These are phyloP conservation scores for Motacilla tschutschensis DNA, from an alignment of 2,113 vertebrate species.

Conservation along the genomic window DNA sequence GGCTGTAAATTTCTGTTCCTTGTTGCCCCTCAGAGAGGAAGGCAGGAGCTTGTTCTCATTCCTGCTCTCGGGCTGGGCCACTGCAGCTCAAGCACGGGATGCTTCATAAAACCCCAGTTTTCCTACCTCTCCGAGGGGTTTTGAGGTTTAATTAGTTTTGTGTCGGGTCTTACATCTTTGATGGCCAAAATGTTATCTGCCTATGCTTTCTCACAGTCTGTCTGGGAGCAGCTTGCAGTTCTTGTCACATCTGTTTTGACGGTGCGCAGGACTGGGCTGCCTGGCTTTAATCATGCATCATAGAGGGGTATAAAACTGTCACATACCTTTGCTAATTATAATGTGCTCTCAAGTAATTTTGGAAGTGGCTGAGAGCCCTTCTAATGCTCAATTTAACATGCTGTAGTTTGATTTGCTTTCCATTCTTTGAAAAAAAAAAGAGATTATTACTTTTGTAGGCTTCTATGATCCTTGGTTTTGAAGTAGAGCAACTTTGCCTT, in stretches of 20 bases:
- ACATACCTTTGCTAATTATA: constrained; percentile 67
- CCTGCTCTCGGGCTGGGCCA: not conserved
- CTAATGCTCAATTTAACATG: constrained; percentile 22
- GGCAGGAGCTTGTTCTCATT: not conserved
- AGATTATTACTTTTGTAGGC: not conserved
- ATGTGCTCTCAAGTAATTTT: constrained; percentile 61
- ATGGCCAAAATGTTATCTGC: constrained; percentile 27
- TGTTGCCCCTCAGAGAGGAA: not conserved
- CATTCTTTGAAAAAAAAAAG: not conserved
- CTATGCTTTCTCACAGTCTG: constrained; percentile 27
- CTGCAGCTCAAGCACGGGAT: not conserved
- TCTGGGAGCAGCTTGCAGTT: constrained; percentile 17
- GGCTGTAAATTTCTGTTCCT: not conserved
- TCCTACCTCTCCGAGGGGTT: not conserved
- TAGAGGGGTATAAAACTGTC: constrained; percentile 59
- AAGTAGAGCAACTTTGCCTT: not conserved
- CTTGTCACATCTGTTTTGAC: constrained; percentile 57
- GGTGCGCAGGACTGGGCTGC: constrained; percentile 39
- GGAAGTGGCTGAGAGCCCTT: constrained; percentile 46
- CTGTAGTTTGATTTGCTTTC: constrained; percentile 22
- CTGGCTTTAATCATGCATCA: constrained; percentile 63
- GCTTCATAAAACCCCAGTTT: not conserved
- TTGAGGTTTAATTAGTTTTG: constrained; percentile 14
- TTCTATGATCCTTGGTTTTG: not conserved
- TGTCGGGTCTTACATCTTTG: not conserved